phyloP scores from a whole-genome alignment of 1,140 invertebrate species.

The Platyscapa corneri region DNA sequence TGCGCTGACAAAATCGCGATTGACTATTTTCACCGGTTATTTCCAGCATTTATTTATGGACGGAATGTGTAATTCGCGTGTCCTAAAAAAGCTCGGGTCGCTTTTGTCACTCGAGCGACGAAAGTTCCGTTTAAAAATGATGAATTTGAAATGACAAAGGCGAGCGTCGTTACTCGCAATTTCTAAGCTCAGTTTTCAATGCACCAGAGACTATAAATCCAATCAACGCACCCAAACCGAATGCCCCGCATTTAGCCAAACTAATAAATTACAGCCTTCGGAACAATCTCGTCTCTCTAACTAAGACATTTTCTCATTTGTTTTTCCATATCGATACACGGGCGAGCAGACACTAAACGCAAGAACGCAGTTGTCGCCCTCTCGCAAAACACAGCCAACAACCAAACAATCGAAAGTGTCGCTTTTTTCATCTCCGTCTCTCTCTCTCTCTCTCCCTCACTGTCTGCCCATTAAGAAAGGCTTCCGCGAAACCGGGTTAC shows the following conservation, averaged over 20 bases:
- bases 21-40: too few species aligned
- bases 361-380: neutral
- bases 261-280: constrained; percentile 35
- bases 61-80: neutral
- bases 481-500: constrained; percentile 38
- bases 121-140: neutral
- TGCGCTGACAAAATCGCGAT: too few species aligned
- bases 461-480: constrained; percentile 23
- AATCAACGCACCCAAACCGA: constrained; percentile 41
- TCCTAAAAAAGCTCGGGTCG: neutral
- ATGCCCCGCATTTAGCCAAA: constrained; percentile 22
- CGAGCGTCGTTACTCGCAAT: neutral
- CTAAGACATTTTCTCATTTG: constrained; percentile 39
- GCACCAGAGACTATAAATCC: constrained; percentile 44
- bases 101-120: neutral
- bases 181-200: neutral
- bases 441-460: neutral
- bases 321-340: constrained; percentile 20
- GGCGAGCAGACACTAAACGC: neutral
- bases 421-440: neutral
- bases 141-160: neutral
- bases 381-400: neutral
- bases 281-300: constrained; percentile 11
- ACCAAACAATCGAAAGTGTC: constrained; percentile 43
- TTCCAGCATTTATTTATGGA: too few species aligned